Base-by-base conservation (phyloP, 2,888 invertebrate species). In the Drosophila nr. fundita region DNA sequence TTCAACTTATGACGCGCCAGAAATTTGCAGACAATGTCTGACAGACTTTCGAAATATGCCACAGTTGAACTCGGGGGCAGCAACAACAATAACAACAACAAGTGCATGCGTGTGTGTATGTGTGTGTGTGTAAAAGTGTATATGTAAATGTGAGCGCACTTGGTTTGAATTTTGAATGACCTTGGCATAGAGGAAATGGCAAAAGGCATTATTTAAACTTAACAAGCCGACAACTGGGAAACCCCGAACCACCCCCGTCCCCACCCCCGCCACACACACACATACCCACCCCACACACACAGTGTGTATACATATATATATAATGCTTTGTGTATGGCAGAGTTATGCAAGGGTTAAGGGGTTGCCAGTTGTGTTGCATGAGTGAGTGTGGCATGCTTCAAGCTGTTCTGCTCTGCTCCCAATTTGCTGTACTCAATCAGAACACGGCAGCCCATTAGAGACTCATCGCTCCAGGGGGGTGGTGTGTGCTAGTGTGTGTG, bases 81-180 rank as follows among this genome's bases (percentile, higher is more conserved):
- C 67, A 72, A 61, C 67, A 60, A 62, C 60, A 68, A 63, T 52
- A 52, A 55, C 55, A 68, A 65, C 55, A 52, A 55, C 55, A 63
- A 61, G 7, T 36, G 55, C 59, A 49, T 68, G 30, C 29, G 62
- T 65, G 52, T 64, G 27, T 57, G 42, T 54, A 40, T 38, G 63
- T 45, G 65, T 61, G 64, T 58, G 57, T 70, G 60, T 79, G 68
- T 54, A 34, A 42, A 45, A 55, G 59, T 71, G 70, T 73, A 57
- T 49, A 34, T 80, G 62, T 60, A 45, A 81, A 57, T 72, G 75
- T 75, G 61, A 69, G 75, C 73, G 69, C 73, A 78, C 85, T 90
- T 87, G 89, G 89, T 92, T 89, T 93, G 93, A 92, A 93, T 93
- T 93, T 92, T 89, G 90, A 92, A 93, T 93, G 93, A 93, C 92